Percentiles rank a stretch among this genome's conserved stretches.
phyloP scores from a whole-genome alignment of 2,113 vertebrate genomes.

The Neotoma lepida region DNA sequence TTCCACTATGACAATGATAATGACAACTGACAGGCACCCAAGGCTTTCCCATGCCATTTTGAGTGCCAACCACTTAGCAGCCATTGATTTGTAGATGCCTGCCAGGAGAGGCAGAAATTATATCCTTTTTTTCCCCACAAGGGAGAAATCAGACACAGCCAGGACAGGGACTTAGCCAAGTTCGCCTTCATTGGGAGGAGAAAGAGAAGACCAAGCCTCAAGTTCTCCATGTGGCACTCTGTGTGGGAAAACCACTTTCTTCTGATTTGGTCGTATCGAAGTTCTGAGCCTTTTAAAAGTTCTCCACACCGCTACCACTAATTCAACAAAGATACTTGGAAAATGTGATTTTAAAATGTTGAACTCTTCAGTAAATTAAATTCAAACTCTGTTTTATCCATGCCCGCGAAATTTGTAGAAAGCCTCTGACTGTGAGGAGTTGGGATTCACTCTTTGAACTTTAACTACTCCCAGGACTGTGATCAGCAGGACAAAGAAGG shows the following conservation, averaged over 20 bases:
- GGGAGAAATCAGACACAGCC: constrained; percentile 6
- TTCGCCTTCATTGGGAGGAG: not conserved
- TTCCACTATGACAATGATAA: not conserved
- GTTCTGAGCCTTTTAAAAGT: not conserved
- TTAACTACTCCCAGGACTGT: constrained; percentile 66
- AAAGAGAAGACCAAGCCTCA: not conserved
- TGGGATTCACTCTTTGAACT: constrained; percentile 65
- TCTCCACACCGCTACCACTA: not conserved
- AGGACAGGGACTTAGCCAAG: not conserved
- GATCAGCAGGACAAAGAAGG: constrained; percentile 36
- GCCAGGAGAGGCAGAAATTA: not conserved
- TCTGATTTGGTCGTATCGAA: not conserved
- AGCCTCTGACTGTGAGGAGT: constrained; percentile 43
- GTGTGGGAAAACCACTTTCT: not conserved
- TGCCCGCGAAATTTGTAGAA: constrained; percentile 39
- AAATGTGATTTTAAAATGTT: constrained; percentile 44
- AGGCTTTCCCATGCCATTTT: not conserved
- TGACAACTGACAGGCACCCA: not conserved
- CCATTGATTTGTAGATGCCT: constrained; percentile 1
- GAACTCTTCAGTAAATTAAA: constrained; percentile 58
- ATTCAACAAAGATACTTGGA: constrained; percentile 52
- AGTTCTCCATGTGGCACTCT: not conserved
- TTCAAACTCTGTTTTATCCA: constrained; percentile 61
- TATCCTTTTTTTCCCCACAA: not conserved
- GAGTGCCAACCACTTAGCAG: not conserved